Evolutionary conservation across 2,113 vertebrate genomes (phyloP).

Genomic region (Alosa alosa): DNA sequence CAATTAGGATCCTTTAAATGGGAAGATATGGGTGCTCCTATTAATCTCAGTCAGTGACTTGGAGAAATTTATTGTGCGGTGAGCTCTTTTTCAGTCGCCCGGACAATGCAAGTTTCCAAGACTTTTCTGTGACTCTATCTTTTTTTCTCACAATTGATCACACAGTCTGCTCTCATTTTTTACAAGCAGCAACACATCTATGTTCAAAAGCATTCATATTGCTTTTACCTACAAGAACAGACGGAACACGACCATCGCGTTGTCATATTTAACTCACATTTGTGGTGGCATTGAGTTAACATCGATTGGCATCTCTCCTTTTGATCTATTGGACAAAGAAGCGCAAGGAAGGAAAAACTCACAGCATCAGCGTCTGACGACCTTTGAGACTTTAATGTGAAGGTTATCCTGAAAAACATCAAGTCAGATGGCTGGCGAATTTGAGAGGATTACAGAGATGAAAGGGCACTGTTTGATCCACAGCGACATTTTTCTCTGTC

Average conservation of each 20-base stretch:
- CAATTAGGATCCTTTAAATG: slow-evolving; percentile 27
- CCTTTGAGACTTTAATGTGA: slow-evolving; percentile 10
- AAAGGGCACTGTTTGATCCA: slow-evolving; percentile 12
- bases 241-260: background rate
- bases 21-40: slow-evolving; percentile 19
- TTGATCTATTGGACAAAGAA: background rate
- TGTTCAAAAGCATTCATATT: background rate
- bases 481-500: slow-evolving; percentile 8
- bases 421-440: slow-evolving; percentile 15
- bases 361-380: background rate
- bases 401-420: slow-evolving; percentile 18
- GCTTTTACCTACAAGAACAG: background rate
- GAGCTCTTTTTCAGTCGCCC: background rate
- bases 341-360: background rate
- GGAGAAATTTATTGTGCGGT: slow-evolving; percentile 4
- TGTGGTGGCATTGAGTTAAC: background rate
- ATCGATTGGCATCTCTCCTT: background rate
- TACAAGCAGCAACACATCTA: background rate
- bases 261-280: background rate
- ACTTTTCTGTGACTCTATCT: background rate
- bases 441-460: slow-evolving; percentile 11
- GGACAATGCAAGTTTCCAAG: background rate
- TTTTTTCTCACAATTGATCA: background rate
- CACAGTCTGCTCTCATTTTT: background rate
- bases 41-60: slow-evolving; percentile 22